Percentiles rank a stretch among this genome's conserved stretches.
Conservation (phyloP, 2,797 vertebrate genomes). For the Dendrocincla fuliginosa region DNA sequence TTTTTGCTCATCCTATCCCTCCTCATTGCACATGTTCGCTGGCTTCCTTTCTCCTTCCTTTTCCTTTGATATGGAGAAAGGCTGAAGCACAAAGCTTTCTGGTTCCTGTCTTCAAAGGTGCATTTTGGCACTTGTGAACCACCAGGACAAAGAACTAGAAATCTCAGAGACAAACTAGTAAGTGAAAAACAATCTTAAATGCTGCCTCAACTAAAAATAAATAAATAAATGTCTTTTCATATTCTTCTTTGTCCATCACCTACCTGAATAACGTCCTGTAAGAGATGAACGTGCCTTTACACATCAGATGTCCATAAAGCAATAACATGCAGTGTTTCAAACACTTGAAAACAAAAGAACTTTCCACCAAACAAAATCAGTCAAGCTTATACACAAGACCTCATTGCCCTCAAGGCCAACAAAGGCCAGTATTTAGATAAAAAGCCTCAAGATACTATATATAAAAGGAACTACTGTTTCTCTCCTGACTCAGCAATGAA, state of each 20-base stretch:
- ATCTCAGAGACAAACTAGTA: neutral
- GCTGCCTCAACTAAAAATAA: neutral
- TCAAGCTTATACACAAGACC: neutral
- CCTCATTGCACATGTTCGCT: neutral
- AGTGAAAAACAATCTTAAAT: neutral
- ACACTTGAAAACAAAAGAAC: neutral
- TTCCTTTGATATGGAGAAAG: neutral
- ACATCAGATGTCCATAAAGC: neutral
- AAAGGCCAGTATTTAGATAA: neutral
- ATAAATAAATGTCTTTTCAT: neutral
- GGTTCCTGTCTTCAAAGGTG: neutral
- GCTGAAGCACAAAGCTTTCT: neutral
- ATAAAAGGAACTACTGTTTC: neutral
- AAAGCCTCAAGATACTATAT: neutral
- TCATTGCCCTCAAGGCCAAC: neutral
- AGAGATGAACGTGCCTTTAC: neutral
- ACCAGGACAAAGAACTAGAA: neutral
- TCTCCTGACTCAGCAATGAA: neutral
- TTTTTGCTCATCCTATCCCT: neutral
- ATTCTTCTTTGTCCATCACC: neutral
- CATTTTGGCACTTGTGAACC: neutral
- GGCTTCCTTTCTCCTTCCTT: neutral
- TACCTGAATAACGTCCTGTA: neutral
- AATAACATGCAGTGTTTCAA: neutral
- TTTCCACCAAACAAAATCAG: neutral